Conservation (phyloP, 2,113 vertebrate species). For the Channa maculata region DNA sequence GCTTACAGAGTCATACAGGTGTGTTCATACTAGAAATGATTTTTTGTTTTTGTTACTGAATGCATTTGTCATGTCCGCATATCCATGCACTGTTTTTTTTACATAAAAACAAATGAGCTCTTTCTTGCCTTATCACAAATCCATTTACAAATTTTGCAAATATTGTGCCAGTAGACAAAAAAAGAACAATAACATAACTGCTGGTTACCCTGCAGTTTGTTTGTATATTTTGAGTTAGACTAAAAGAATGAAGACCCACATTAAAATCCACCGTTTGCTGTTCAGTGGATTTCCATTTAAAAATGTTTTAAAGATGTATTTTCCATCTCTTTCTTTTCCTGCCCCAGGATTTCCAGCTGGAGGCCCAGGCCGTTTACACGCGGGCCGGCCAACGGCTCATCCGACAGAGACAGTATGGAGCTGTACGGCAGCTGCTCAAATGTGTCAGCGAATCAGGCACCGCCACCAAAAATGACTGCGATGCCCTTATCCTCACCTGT, state of each 20-base stretch:
- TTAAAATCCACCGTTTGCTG: no score
- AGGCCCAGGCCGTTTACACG: slow-evolving; percentile 89
- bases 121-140: no score
- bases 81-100: no score
- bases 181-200: no score
- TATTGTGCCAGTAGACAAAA: no score
- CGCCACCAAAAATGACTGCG: slow-evolving; percentile 91
- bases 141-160: no score
- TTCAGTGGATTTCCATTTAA: no score
- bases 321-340: not conserved
- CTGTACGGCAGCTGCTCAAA: slow-evolving; percentile 92
- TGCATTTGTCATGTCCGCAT: not conserved
- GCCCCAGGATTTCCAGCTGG: slow-evolving; percentile 94
- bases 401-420: slow-evolving; percentile 86
- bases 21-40: slow-evolving; percentile 30
- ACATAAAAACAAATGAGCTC: no score
- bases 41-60: not conserved
- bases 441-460: slow-evolving; percentile 95
- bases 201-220: no score
- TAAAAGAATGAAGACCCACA: no score
- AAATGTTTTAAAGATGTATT: no score
- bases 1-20: slow-evolving; percentile 98
- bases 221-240: no score
- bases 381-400: slow-evolving; percentile 90
- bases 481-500: slow-evolving; percentile 91